Conservation (phyloP, 2,888 invertebrate species). For the Candidula unifasciata region DNA sequence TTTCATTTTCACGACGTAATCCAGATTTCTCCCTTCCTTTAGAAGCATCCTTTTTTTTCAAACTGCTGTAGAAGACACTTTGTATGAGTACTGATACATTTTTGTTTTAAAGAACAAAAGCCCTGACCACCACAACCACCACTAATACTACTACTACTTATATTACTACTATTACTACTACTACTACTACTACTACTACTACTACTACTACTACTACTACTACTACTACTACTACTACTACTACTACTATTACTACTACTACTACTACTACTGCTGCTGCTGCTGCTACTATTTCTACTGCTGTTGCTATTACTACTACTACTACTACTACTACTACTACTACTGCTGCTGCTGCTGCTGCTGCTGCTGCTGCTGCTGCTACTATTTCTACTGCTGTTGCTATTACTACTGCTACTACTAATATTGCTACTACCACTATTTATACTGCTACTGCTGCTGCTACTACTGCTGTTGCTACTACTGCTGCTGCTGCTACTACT, state of each 20-base stretch:
- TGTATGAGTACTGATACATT: no score
- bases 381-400: neutral
- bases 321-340: neutral
- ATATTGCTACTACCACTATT: neutral
- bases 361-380: neutral
- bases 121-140: neutral
- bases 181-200: neutral
- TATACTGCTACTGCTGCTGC: neutral
- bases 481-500: neutral
- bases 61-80: no score
- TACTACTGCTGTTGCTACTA: neutral
- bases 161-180: neutral
- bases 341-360: neutral
- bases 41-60: no score
- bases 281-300: neutral
- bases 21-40: no score
- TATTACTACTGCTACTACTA: constrained; percentile 1
- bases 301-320: neutral
- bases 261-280: neutral
- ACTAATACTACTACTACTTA: neutral
- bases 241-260: neutral
- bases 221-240: neutral
- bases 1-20: no score
- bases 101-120: no score
- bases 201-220: neutral